A percentile compares a stretch with the other conserved stretches of the same genome.
Conservation (phyloP, 2,888 invertebrate genomes). For the Poecilobothrus nobilitatus region DNA sequence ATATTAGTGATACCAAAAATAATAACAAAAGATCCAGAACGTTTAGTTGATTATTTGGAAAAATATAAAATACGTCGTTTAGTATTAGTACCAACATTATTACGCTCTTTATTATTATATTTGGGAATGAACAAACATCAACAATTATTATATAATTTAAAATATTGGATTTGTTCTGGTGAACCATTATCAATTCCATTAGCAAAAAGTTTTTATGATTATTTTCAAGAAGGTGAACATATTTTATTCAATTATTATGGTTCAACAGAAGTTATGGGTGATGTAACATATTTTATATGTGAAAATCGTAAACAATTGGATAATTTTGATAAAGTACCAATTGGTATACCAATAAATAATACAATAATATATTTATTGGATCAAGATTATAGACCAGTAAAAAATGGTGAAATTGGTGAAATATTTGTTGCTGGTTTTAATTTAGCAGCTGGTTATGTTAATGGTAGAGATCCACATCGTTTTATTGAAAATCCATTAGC, state of each 20-base stretch:
- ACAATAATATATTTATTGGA: conserved; percentile 73
- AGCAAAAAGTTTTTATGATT: conserved; percentile 65
- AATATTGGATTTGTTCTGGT: conserved; percentile 80
- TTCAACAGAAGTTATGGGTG: conserved; percentile 86
- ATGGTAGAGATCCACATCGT: conserved; percentile 61
- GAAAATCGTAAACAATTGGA: conserved; percentile 53
- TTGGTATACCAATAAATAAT: conserved; percentile 75
- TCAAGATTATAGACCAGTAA: conserved; percentile 60
- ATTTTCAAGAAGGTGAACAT: conserved; percentile 57
- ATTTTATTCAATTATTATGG: conserved; percentile 81
- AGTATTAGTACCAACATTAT: conserved; percentile 74
- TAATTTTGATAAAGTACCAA: conserved; percentile 63
- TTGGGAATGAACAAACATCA: conserved; percentile 53
- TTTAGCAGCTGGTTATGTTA: conserved; percentile 72
- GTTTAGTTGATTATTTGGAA: conserved; percentile 58
- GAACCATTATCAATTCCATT: conserved; percentile 66
- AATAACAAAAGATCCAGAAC: conserved; percentile 69
- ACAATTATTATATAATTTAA: conserved; percentile 52
- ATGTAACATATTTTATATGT: conserved; percentile 71
- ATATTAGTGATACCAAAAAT: conserved; percentile 65
- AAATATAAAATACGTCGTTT: conserved; percentile 69
- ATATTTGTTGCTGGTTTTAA: conserved; percentile 73
- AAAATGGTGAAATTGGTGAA: conserved; percentile 68
- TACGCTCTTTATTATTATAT: conserved; percentile 70
- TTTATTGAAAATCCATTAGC: conserved; percentile 70